These are phyloP conservation scores for Lycia hirtaria DNA, from an alignment of 2,888 invertebrate species.

Conservation along the genomic window DNA sequence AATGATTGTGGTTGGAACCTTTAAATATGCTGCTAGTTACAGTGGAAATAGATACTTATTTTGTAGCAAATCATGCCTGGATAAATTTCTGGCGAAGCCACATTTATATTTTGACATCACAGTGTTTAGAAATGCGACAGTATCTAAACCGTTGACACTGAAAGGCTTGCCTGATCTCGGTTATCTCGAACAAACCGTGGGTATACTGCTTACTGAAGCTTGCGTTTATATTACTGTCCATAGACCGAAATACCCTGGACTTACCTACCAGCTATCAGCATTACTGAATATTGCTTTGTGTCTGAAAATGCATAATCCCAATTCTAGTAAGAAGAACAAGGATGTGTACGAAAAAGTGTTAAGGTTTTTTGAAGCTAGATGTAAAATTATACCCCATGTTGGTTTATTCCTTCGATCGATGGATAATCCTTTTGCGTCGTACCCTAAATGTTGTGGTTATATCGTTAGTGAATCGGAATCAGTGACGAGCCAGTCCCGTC, in stretches of 20 bases:
- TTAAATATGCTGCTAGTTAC: constrained; percentile 77
- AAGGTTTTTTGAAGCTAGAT: constrained; percentile 64
- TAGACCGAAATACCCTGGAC: constrained; percentile 87
- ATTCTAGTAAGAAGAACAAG: constrained; percentile 51
- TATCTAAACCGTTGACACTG: constrained; percentile 72
- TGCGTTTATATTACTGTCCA: constrained; percentile 78
- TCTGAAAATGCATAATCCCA: constrained; percentile 83
- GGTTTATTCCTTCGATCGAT: constrained; percentile 78
- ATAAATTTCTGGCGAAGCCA: constrained; percentile 82
- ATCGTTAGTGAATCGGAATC: constrained; percentile 41
- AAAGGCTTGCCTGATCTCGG: constrained; percentile 84
- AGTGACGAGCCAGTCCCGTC: constrained; percentile 45
- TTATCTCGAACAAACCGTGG: constrained; percentile 86
- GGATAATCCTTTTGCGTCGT: constrained; percentile 84
- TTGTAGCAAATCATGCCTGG: constrained; percentile 78
- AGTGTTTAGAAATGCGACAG: constrained; percentile 66
- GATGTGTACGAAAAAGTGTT: constrained; percentile 67
- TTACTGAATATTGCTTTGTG: constrained; percentile 83
- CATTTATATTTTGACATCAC: constrained; percentile 75
- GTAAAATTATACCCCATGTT: constrained; percentile 66
- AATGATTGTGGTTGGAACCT: constrained; percentile 70
- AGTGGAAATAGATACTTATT: constrained; percentile 83
- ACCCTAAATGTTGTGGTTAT: constrained; percentile 63
- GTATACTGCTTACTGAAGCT: constrained; percentile 80
- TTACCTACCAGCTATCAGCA: constrained; percentile 79